Percentiles rank a stretch among this genome's conserved stretches.
Conservation (phyloP, 2,888 invertebrate species). For the Caenorhabditis wallacei region DNA sequence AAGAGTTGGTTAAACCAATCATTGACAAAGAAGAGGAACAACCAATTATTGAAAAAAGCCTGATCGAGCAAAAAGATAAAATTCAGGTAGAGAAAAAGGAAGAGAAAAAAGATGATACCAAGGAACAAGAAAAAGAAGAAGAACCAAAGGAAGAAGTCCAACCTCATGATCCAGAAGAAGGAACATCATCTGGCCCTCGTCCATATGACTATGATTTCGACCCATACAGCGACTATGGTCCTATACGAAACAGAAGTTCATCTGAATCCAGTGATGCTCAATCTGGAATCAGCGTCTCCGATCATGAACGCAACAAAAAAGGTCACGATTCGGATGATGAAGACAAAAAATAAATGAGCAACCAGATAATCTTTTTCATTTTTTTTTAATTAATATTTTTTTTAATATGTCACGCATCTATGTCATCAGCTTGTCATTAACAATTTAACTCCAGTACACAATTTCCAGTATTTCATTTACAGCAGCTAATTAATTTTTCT, state of each 20-base stretch:
- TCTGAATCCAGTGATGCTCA: constrained; percentile 15
- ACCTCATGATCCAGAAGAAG: constrained; percentile 14
- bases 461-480: too few relatives aligned
- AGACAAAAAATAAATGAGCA: not conserved
- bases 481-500: too few relatives aligned
- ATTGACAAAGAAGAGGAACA: not conserved
- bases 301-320: constrained; percentile 1
- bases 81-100: not conserved
- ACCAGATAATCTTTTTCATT: not conserved
- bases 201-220: not conserved
- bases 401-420: not conserved
- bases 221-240: not conserved
- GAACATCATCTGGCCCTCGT: constrained; percentile 3
- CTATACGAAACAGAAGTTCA: not conserved
- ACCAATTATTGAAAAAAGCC: too few relatives aligned
- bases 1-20: not conserved
- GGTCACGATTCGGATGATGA: not conserved
- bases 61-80: not conserved
- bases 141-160: not conserved
- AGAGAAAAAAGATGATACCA: not conserved
- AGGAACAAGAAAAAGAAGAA: not conserved
- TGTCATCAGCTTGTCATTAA: too few relatives aligned
- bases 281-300: constrained; percentile 21
- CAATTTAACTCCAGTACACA: too few relatives aligned
- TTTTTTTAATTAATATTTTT: not conserved